Base-by-base conservation (phyloP, 2,113 vertebrate species). In the Gila orcuttii region DNA sequence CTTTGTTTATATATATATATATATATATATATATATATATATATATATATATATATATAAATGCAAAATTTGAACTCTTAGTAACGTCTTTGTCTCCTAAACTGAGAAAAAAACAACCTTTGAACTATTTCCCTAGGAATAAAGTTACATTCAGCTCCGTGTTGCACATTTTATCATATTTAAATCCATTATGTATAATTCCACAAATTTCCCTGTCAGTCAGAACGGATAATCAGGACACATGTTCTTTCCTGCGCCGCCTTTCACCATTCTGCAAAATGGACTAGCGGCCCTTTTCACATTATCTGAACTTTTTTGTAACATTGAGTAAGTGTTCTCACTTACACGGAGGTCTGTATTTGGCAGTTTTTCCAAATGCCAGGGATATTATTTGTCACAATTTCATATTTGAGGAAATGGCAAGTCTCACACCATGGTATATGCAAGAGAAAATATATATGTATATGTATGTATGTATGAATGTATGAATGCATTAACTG, bases 321-420 rank as follows among this genome's bases (percentile, higher is more conserved):
- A 66, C 8, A 31, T 28, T 47, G 79, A 80, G 76, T 36, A 79
- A 59, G 59, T 80, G 78, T 80, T 62, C 36, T 0, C 45, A 6
- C 78, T 80, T 28, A 45, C 5, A 79, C 12, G 2, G 23, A 77
- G 50, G 28, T 23, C 52, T 21, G 31, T 39, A 80, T 80, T 80
- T 39, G 47, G 79, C 79, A 31, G 39, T 66, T 80, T 64, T 64
- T 64, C 59, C 25, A 80, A 80, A 80, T 66, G 79, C 39, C 59
- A 80, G 59, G 25, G 15, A 64, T 62, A 64, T 47, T 9, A 45
- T n/a, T 60, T 42, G 74, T 10, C 60, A 23, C 77, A 25, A 25
- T 42, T 62, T 60, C n/a, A 79, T 25, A 80, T 64, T 47, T 80
- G 59, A 60, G 11, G 23, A 79, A 60, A 79, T 79, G 55, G 76